Base-by-base conservation (phyloP, 37 sponge, comb jelly and placozoan species). In the Bolinopsis microptera region DNA sequence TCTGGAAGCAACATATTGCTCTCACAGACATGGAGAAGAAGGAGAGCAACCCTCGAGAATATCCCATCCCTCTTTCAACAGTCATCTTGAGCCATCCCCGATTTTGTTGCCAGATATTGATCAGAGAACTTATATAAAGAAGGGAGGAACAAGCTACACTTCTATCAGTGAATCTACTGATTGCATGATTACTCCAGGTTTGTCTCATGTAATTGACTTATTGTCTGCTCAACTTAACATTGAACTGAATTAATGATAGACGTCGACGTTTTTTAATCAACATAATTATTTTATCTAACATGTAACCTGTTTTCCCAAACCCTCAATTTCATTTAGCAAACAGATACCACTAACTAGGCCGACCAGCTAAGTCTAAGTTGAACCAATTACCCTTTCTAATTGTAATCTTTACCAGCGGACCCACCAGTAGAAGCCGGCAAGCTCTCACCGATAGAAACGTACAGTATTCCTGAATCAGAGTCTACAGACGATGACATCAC, bases 61-160 rank as follows among this genome's bases (percentile, higher is more conserved):
- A 22, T 86, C 90, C 26, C 25, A 86, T n/a, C 48, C 90, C 1
- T 86, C 90, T 21, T 86, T 86, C 31, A 86, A 86, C 26, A 86
- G 90, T 27, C 90, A 86, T 41, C 61, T 39, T 16, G 90, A 86
- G 39, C 18, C 90, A 9, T n/a, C 61, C 23, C 32, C 48, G 0
- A 86, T 34, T 27, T 36, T 86, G 90, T 38, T 86, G 61, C 90
- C 90, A 27, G 90, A 86, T 38, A 38, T 86, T 22, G 90, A 86
- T 86, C 36, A 86, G 26, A 13, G 90, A 18, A 86, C 90, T n/a
- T 86, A 86, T 41, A 0, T 77, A 18, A 77, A 77, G 35, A 9
- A 16, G 5, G 80, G 18, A 16, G 35, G 80, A 32, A 32, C 27
- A 33, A 16, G 28, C 21, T 28, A 22, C 30, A 70, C 74, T 2